Conservation (phyloP, 64 coral and sea anemone genomes). For the Catalaphyllia jardinei region DNA sequence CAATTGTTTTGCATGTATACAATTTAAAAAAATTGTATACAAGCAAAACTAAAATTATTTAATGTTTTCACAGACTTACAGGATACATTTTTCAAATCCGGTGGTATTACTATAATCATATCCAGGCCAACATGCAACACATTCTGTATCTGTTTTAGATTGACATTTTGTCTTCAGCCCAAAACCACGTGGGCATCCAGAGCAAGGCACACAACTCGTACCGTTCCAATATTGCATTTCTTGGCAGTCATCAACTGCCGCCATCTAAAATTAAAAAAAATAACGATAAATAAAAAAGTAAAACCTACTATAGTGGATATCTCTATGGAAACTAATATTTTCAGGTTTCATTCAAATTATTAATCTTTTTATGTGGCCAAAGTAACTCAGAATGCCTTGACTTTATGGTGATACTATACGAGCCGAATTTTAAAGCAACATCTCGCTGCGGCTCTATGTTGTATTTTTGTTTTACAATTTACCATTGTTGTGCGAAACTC, state of each 20-base stretch:
- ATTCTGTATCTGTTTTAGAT: not conserved
- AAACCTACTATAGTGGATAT: not conserved
- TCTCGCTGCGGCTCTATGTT: too few relatives aligned
- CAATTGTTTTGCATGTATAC: too few relatives aligned
- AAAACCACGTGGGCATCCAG: not conserved
- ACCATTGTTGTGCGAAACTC: too few relatives aligned
- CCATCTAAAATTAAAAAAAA: not conserved
- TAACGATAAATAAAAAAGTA: not conserved
- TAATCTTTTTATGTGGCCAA: too few relatives aligned
- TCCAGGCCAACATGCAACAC: not conserved
- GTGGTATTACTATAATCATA: not conserved
- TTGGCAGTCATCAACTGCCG: not conserved
- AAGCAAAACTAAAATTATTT: too few relatives aligned
- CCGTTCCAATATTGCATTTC: not conserved
- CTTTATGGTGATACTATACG: too few relatives aligned
- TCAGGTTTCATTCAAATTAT: too few relatives aligned
- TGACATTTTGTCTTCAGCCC: not conserved
- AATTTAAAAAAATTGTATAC: too few relatives aligned
- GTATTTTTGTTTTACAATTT: too few relatives aligned
- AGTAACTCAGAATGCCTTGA: too few relatives aligned
- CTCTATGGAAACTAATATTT: too few relatives aligned
- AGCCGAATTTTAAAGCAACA: too few relatives aligned
- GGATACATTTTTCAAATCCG: not conserved
- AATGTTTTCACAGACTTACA: not conserved
- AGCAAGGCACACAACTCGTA: not conserved